phyloP scores from a whole-genome alignment of 2,888 invertebrate genomes.

The Pristionchus maxplancki region DNA sequence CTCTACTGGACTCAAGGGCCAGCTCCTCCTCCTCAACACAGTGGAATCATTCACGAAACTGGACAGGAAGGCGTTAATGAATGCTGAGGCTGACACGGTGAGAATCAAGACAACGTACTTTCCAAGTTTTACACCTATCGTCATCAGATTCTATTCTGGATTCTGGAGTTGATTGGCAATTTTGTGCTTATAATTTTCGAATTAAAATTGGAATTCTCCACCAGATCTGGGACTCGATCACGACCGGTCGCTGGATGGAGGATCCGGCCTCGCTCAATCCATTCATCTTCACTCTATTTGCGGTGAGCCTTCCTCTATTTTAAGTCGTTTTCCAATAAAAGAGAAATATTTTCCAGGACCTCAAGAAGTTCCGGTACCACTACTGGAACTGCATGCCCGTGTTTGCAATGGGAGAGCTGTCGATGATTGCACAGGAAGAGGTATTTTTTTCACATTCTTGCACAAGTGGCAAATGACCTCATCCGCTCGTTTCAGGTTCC shows the following conservation, averaged over 20 bases:
- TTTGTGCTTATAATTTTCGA: no score
- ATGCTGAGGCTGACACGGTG: conserved; percentile 83
- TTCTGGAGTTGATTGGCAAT: conserved; percentile 3
- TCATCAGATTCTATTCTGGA: no score
- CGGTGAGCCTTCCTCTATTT: conserved; percentile 82
- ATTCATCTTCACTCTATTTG: conserved; percentile 89
- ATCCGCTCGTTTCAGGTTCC: no score
- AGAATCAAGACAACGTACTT: conserved; percentile 65
- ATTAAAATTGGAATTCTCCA: no score
- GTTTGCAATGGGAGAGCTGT: conserved; percentile 65
- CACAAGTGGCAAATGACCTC: no score
- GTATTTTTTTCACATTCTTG: no score
- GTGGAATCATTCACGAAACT: conserved; percentile 90
- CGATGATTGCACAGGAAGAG: neutral
- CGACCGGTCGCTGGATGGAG: conserved; percentile 84
- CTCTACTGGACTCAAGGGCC: conserved; percentile 80
- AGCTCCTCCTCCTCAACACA: conserved; percentile 90
- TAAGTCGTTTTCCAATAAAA: no score
- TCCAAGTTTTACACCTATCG: no score
- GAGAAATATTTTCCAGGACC: conserved; percentile 85
- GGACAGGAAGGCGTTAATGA: conserved; percentile 86
- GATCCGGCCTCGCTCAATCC: conserved; percentile 86
- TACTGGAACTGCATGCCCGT: conserved; percentile 97
- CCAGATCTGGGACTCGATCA: conserved; percentile 84
- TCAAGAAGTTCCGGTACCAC: conserved; percentile 93